Percentiles rank a stretch among this genome's conserved stretches.
Conservation (phyloP, 2,113 vertebrate genomes). For the Epinephelus lanceolatus region DNA sequence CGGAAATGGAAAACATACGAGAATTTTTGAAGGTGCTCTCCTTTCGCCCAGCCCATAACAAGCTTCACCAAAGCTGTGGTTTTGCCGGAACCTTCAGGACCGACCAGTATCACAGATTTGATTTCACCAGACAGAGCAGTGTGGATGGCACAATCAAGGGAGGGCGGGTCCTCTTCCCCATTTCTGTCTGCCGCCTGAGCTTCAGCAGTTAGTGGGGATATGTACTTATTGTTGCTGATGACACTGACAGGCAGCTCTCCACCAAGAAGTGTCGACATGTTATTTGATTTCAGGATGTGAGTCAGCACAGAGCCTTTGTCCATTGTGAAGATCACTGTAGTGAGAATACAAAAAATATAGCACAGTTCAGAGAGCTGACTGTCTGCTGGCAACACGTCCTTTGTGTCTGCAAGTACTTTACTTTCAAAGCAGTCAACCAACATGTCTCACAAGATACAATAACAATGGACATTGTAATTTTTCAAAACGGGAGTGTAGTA, state of each 20-base stretch:
- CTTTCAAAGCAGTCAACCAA: neutral
- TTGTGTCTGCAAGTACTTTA: neutral
- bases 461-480: neutral
- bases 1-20: conserved; percentile 73
- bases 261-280: conserved; percentile 58
- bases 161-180: neutral
- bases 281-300: conserved; percentile 42
- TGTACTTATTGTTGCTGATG: conserved; percentile 60
- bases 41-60: conserved; percentile 75
- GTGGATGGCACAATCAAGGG: conserved; percentile 60
- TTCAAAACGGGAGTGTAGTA: neutral
- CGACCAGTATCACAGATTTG: conserved; percentile 67
- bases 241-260: conserved; percentile 67
- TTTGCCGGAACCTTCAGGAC: conserved; percentile 84
- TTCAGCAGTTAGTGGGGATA: conserved; percentile 34
- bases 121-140: conserved; percentile 29
- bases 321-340: conserved; percentile 55
- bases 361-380: neutral
- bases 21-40: conserved; percentile 68
- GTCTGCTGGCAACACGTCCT: neutral
- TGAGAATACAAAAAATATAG: neutral
- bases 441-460: neutral
- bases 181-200: neutral
- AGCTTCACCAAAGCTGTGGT: conserved; percentile 81
- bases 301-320: conserved; percentile 64